Evolutionary conservation across 2,888 invertebrate genomes (phyloP), one percentile per base, ranked within the genome.

Genomic region (Tinea pellionella): DNA sequence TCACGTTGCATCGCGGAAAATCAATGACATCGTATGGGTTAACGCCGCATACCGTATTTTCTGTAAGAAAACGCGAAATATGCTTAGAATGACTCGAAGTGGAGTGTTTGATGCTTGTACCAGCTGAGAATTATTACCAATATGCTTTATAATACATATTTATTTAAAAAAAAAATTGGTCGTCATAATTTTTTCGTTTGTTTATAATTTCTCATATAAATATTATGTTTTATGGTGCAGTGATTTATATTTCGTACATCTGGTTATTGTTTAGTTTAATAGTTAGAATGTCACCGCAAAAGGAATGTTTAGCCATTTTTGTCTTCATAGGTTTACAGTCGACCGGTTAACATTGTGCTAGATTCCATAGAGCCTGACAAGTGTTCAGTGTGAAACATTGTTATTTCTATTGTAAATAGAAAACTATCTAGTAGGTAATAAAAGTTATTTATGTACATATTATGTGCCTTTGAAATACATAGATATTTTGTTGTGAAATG

Each of bases 41-140:
- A 83, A 82, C 74, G 74, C 79, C 80, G 86, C 86, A 86, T 86
- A 83, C 83, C 84, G 86, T 86, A 87, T 85, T 86, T 86, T 82
- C 80, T 71, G 62, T 66, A 71, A 65, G 79, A 85, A 86, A 86
- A 85, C 82, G 82, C 79, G 77, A 65, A 73, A 70, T 78, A 85
- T 86, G 86, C 76, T 61, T 9, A 47, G 9, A 13, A 15, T 15
- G 78, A n/a, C 43, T 24, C 1, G 8, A 37, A 29, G 85, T 85
- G 84, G 74, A 79, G 81, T 83, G 80, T 66, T 74, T 4, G 13
- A 47, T 47, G 47, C 16, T 47, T 47, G 8, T 37, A 9, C 9
- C 37, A 37, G 37, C 37, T 37, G 37, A n/a, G n/a, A 2, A 24
- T 3, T 24, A 24, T 3, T 24, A 24, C 24, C 24, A 24, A 37